phyloP scores from a whole-genome alignment of 2,113 vertebrate species.

The Scophthalmus maximus region DNA sequence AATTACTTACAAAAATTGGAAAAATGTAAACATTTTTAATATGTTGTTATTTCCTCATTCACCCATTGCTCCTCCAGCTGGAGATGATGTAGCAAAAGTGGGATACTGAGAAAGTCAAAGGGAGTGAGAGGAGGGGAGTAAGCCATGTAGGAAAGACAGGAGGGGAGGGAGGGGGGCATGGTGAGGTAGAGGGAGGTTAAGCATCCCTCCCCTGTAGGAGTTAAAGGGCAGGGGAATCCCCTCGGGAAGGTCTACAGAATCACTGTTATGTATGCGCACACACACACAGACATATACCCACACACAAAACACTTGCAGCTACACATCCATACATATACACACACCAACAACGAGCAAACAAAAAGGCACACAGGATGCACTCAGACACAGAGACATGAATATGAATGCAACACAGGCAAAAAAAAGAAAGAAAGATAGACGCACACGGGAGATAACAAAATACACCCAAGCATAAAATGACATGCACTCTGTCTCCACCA shows the following conservation, averaged over 20 bases:
- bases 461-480: constrained; percentile 39
- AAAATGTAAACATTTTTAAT: constrained; percentile 10
- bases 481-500: constrained; percentile 28
- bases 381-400: constrained; percentile 26
- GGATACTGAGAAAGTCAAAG: constrained; percentile 27
- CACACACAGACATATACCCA: constrained; percentile 19
- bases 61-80: constrained; percentile 13
- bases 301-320: constrained; percentile 38
- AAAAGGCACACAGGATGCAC: constrained; percentile 25
- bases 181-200: constrained; percentile 60
- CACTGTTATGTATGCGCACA: constrained; percentile 43
- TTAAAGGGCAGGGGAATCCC: constrained; percentile 69
- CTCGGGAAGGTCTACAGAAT: constrained; percentile 51
- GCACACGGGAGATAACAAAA: constrained; percentile 18
- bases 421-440: constrained; percentile 25
- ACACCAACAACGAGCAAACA: constrained; percentile 29
- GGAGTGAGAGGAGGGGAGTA: constrained; percentile 22
- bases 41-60: constrained; percentile 6
- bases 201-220: constrained; percentile 48
- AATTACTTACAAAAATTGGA: too few relatives aligned
- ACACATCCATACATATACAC: constrained; percentile 19
- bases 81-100: constrained; percentile 38
- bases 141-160: constrained; percentile 16
- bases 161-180: constrained; percentile 16
- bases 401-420: constrained; percentile 44